Base-by-base conservation (phyloP, 2,888 invertebrate species). In the Lissonota sp. region DNA sequence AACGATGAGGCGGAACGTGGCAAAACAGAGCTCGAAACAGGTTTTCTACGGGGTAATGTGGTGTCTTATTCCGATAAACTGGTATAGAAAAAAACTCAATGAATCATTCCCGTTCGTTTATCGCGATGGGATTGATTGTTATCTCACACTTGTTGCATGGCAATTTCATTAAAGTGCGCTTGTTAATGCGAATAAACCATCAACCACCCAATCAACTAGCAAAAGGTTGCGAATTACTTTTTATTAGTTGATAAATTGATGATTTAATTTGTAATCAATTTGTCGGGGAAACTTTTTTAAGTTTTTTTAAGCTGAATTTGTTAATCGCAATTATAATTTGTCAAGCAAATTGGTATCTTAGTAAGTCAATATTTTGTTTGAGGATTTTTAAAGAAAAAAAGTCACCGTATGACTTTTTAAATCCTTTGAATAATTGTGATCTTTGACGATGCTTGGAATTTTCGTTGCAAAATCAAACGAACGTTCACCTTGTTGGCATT, bases 401-500 rank as follows among this genome's bases (percentile, higher is more conserved):
- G 26, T n/a, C 26, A 26, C 3, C 26, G 26, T 26, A 26, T 26
- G 3, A 26, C 26, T 26, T 3, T 26, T 26, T 26, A 26, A 26
- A 26, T 26, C 26, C 26, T 26, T 26, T 26, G 3, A 26, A 26
- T 26, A 26, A 26, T 26, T 26, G 3, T 26, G 26, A 26, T 26
- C 26, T 44, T 10, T 10, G 2, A 1, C 6, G 44, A 14, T 7
- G 6, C 14, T n/a, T 5, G 3, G 14, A 53, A 14, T 53, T 53
- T 87, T 46, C 40, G 40, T 12, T 40, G 4, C n/a, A 39, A 49
- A 53, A 58, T 72, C 7, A 10, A 46, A 67, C n/a, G n/a, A 64
- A 60, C 53, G 64, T 39, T 72, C 39, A 79, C 86, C 85, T 83
- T 86, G 86, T 81, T 92, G 93, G 89, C 97, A 97, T 86, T 95